Base-by-base conservation (phyloP, 2,113 vertebrate species). In the Oostethus manadensis region DNA sequence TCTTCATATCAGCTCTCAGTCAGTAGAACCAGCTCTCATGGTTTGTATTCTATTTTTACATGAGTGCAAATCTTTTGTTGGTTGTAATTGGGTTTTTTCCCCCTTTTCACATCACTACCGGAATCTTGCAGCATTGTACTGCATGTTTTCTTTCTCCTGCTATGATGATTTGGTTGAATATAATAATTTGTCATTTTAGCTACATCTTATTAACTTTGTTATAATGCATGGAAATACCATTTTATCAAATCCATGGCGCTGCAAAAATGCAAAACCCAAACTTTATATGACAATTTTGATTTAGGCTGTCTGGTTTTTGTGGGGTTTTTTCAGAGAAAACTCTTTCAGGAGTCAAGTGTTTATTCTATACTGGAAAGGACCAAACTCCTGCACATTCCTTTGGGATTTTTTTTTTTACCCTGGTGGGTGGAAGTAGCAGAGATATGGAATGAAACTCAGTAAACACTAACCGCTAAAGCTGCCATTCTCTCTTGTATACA, bases 1-100 rank as follows among this genome's bases (percentile, higher is more conserved):
- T 70, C 47, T 76, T 68, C 29, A 8, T 33, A 8, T 33, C 29
- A 72, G 58, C 62, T 66, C 60, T 50, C 66, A 74, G 76, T 73
- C 76, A 73, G 77, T 62, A 75, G 72, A 83, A 77, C 74, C 76
- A 78, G 66, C 64, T 58, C 61, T 67, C 51, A 22, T 78, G 74
- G 57, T 54, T 68, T 55, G 57, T 45, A 59, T 76, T 58, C 66
- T 68, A 75, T 84, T 83, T 77, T 68, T 66, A 76, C 70, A 67
- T 46, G 56, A 74, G 63, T 48, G 67, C 67, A 80, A 66, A 68
- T 75, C 78, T 75, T 61, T 26, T 26, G 16, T n/a, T 65, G 65
- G 64, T 73, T 66, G 60, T 68, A 81, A 84, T 59, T 51, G 35
- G 9, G 9, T 8, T 42, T 42, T 42, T 13, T 14, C 4, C 14